Conservation (phyloP, 2,888 invertebrate genomes). For the Fabriciana adippe region DNA sequence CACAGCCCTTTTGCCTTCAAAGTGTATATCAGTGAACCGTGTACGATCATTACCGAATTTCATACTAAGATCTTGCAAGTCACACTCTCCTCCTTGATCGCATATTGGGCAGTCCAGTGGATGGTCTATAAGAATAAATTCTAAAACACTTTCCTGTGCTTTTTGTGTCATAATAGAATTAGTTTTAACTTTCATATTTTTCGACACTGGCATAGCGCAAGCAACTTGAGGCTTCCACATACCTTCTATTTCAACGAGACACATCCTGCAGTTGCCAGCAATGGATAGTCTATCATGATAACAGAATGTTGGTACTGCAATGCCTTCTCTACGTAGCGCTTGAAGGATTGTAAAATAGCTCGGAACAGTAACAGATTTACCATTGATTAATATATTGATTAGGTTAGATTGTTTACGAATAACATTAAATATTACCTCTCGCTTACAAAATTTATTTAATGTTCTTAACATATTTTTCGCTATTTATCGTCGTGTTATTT, state of each 20-base stretch:
- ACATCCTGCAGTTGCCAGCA: constrained; percentile 99
- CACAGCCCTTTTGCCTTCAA: constrained; percentile 95
- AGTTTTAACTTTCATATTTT: constrained; percentile 98
- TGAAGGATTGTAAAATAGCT: constrained; percentile 97
- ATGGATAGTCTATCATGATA: constrained; percentile 98
- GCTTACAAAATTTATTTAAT: constrained; percentile 47
- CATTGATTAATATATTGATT: constrained; percentile 95
- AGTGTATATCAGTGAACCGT: constrained; percentile 94
- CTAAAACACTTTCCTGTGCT: constrained; percentile 92
- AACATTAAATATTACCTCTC: constrained; percentile 39
- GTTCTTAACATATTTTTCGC: constrained; percentile 48
- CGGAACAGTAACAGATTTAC: constrained; percentile 93
- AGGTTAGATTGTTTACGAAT: constrained; percentile 42
- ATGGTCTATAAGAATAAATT: constrained; percentile 98
- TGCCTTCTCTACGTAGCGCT: constrained; percentile 54
- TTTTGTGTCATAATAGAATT: constrained; percentile 91
- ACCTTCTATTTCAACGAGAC: constrained; percentile 98
- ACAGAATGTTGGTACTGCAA: constrained; percentile 93
- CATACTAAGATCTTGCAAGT: constrained; percentile 98
- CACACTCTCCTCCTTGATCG: constrained; percentile 97
- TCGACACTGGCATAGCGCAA: constrained; percentile 98
- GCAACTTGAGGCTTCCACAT: constrained; percentile 98
- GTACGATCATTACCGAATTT: constrained; percentile 97
- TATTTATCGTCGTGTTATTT: too few species aligned
- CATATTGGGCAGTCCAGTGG: constrained; percentile 99